Percentiles rank a stretch among this genome's conserved stretches.
Evolutionary conservation across 2,113 vertebrate genomes (phyloP).

Genomic region (Ursus arctos): DNA sequence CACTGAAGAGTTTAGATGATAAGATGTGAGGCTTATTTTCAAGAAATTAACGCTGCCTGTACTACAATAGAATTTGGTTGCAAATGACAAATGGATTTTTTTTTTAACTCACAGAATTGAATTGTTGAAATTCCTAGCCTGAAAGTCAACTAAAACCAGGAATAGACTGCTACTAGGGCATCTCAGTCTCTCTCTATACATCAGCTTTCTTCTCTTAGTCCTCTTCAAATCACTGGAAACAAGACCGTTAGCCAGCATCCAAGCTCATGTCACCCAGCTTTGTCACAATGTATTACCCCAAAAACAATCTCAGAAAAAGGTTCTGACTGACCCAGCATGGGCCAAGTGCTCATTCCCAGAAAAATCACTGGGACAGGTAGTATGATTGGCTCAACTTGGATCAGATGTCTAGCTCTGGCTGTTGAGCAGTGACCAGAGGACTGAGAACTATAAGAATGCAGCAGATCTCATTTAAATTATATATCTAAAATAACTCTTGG

Average conservation of each 20-base stretch:
- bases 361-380: not conserved
- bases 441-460: not conserved
- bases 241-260: not conserved
- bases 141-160: conserved; percentile 28
- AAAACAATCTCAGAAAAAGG: not conserved
- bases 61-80: not conserved
- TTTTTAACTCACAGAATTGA: not conserved
- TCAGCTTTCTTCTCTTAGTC: conserved; percentile 16
- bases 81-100: not conserved
- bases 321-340: not conserved
- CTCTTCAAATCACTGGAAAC: not conserved
- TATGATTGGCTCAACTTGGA: not conserved
- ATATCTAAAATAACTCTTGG: not conserved
- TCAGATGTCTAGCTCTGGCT: not conserved
- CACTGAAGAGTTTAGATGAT: not conserved
- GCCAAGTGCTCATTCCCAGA: not conserved
- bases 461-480: not conserved
- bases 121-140: not conserved
- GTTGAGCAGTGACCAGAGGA: not conserved
- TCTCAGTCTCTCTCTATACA: not conserved
- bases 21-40: not conserved
- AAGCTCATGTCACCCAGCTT: not conserved
- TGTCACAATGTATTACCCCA: not conserved
- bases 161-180: not conserved
- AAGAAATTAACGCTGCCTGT: conserved; percentile 7